Base-by-base conservation (phyloP, 2,797 vertebrate species). In the Fistularia commersonii region DNA sequence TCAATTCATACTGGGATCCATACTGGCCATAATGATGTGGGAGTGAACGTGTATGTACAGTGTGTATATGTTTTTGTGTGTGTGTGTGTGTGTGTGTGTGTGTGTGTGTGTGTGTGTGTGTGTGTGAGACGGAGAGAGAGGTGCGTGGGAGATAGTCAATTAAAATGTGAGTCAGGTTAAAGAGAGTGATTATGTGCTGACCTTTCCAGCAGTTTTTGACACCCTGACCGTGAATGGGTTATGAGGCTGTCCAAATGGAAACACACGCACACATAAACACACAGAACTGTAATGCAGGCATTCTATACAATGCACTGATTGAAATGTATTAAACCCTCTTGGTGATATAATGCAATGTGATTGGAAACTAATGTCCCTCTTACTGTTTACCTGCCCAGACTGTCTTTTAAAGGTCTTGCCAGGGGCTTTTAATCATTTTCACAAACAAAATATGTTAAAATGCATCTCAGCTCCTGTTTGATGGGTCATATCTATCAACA, bases 121-220 rank as follows among this genome's bases (percentile, higher is more conserved):
- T n/a, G n/a, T n/a, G n/a, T n/a, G n/a, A n/a, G n/a, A n/a, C n/a
- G n/a, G n/a, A n/a, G n/a, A n/a, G n/a, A n/a, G n/a, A n/a, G n/a
- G n/a, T n/a, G 51, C 9, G 52, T 54, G 69, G 76, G 76, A 81
- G 81, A 84, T 67, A 83, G 89, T 91, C 89, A 90, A 90, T 92
- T 91, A 90, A 90, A 90, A 89, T 77, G 81, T 83, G 80, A 86
- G 83, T 57, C 81, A 64, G 79, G 81, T 82, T 88, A 89, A 89
- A 89, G 82, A 90, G 84, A 87, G 83, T 81, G 87, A 89, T 89
- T 89, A 88, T 80, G 75, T 79, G 79, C 74, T 91, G 88, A 91
- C 88, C 89, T 90, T 89, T 91, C 79, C 81, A 88, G 82, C 76
- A 72, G 77, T 87, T 88, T 84, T 85, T 82, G 77, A 83, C 67